phyloP scores from a whole-genome alignment of 2,797 vertebrate genomes.

The Tokudaia tokunoshimensis region DNA sequence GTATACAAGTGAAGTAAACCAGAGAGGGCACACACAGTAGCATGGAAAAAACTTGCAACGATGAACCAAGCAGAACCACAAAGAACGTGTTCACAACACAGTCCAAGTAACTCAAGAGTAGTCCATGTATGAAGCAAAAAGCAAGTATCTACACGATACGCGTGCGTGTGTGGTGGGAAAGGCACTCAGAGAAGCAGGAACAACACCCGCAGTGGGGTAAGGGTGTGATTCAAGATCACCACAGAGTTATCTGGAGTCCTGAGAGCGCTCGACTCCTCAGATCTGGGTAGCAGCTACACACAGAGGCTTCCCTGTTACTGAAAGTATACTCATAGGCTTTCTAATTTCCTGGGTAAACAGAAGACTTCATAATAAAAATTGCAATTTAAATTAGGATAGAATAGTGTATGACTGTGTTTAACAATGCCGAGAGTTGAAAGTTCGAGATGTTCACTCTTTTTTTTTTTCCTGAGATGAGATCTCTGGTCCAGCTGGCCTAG shows the following conservation, averaged over 20 bases:
- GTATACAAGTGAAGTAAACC: neutral
- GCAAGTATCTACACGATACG: too few relatives aligned
- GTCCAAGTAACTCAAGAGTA: neutral
- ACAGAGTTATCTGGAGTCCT: neutral
- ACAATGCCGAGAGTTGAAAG: slow-evolving; percentile 14
- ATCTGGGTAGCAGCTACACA: neutral
- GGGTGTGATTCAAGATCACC: neutral
- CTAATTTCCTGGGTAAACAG: neutral
- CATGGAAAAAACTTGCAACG: neutral
- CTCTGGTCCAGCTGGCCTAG: neutral
- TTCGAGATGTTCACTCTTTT: neutral
- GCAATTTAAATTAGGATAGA: neutral
- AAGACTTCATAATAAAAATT: slow-evolving; percentile 21
- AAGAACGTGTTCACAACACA: neutral
- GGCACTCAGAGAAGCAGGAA: neutral
- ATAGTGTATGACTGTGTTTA: neutral
- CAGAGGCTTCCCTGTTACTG: neutral
- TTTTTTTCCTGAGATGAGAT: neutral
- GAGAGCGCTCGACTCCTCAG: neutral
- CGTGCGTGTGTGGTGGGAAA: neutral
- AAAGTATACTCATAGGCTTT: neutral
- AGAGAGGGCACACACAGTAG: neutral
- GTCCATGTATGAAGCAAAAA: neutral
- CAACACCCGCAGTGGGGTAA: neutral
- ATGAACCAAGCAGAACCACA: slow-evolving; percentile 25